phyloP scores from a whole-genome alignment of 2,888 invertebrate genomes.

The Ichneumoninae sp. region DNA sequence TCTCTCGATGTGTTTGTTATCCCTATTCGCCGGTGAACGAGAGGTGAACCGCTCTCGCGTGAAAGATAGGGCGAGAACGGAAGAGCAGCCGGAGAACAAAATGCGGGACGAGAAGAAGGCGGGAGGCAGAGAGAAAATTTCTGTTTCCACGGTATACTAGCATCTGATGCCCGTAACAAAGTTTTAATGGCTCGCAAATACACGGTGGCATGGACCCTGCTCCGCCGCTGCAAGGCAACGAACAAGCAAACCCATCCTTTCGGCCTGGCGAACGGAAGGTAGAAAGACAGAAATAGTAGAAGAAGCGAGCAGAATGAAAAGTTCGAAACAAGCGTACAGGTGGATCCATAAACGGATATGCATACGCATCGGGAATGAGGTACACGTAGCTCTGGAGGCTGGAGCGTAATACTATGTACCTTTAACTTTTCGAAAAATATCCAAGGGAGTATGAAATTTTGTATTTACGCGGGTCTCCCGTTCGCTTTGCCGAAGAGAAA shows the following conservation, averaged over 20 bases:
- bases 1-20: slow-evolving; percentile 19
- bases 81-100: neutral
- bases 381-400: neutral
- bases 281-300: slow-evolving; percentile 17
- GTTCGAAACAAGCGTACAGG: neutral
- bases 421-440: neutral
- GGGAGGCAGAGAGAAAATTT: slow-evolving; percentile 42
- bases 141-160: slow-evolving; percentile 58
- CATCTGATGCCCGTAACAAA: slow-evolving; percentile 68
- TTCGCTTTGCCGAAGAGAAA: neutral
- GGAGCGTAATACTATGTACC: neutral
- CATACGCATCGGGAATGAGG: neutral
- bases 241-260: slow-evolving; percentile 67
- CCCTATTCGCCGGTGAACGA: neutral
- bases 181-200: slow-evolving; percentile 75
- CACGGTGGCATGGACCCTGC: slow-evolving; percentile 50
- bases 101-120: slow-evolving; percentile 43
- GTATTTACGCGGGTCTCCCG: neutral
- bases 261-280: slow-evolving; percentile 39
- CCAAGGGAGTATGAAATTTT: neutral
- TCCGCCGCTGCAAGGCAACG: slow-evolving; percentile 49
- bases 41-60: neutral
- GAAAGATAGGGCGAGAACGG: neutral
- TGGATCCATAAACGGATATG: slow-evolving; percentile 21
- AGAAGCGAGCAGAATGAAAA: slow-evolving; percentile 22